Percentiles rank a stretch among this genome's conserved stretches.
These are phyloP conservation scores for Phengaris arion DNA, from an alignment of 2,888 invertebrate species.

Conservation along the genomic window DNA sequence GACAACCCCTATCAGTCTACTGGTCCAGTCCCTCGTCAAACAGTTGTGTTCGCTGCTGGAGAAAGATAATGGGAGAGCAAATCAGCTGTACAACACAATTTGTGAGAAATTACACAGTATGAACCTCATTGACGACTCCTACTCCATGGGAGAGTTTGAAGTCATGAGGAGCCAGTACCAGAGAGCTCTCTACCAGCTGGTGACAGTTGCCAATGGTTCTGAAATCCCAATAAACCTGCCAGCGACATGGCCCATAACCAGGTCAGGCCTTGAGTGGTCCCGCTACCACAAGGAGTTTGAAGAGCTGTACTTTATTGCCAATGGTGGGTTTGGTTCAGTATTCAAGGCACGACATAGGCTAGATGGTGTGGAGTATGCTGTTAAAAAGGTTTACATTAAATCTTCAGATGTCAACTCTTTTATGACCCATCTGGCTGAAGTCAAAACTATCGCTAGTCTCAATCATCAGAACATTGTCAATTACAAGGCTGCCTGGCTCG, in stretches of 20 bases:
- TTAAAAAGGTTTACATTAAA: constrained; percentile 86
- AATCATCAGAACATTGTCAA: constrained; percentile 90
- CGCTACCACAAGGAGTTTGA: constrained; percentile 85
- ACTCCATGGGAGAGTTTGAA: constrained; percentile 84
- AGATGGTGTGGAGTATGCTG: constrained; percentile 88
- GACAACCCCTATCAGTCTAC: constrained; percentile 82
- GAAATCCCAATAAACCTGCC: constrained; percentile 73
- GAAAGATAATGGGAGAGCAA: constrained; percentile 77
- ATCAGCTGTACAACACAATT: constrained; percentile 82
- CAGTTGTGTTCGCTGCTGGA: constrained; percentile 83
- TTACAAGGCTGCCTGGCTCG: constrained; percentile 91
- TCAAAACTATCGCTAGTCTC: constrained; percentile 87
- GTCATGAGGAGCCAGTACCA: constrained; percentile 84
- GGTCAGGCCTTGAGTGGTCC: constrained; percentile 80
- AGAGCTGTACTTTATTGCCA: constrained; percentile 84
- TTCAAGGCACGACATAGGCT: constrained; percentile 86
- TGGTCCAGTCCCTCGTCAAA: constrained; percentile 85
- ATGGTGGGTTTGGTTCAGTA: constrained; percentile 88
- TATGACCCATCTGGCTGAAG: constrained; percentile 85
- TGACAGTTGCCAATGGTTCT: constrained; percentile 79
- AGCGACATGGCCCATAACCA: constrained; percentile 74
- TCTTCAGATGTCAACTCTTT: constrained; percentile 82
- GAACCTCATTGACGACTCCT: constrained; percentile 85
- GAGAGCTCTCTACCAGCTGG: constrained; percentile 81
- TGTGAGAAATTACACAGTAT: constrained; percentile 84